Percentiles rank a stretch among this genome's conserved stretches.
These are phyloP conservation scores for Helarctos malayanus DNA, from an alignment of 2,797 vertebrate species.

Conservation along the genomic window DNA sequence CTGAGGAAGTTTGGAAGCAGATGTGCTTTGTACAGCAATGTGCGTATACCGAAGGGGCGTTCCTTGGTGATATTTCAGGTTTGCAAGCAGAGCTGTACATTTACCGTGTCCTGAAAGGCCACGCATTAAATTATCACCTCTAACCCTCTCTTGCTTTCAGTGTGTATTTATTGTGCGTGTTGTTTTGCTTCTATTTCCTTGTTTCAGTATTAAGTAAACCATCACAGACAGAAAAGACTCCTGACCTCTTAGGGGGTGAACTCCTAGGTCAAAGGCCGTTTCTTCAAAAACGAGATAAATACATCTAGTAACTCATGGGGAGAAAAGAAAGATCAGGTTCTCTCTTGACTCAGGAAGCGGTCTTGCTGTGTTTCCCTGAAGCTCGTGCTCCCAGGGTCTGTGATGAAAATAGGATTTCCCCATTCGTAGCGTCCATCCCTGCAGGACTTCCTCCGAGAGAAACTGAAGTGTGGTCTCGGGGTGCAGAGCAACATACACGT, in stretches of 20 bases:
- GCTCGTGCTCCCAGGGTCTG: not conserved
- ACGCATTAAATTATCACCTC: conserved; percentile 39
- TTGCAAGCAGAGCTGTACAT: not conserved
- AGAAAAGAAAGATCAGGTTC: not conserved
- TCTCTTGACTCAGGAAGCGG: not conserved
- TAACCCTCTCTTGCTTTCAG: not conserved
- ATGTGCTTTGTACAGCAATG: no score
- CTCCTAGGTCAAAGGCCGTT: conserved; percentile 49
- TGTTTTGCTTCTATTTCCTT: conserved; percentile 57
- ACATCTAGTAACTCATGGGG: not conserved
- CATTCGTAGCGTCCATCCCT: conserved; percentile 41
- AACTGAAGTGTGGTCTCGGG: conserved; percentile 72
- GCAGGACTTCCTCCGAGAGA: conserved; percentile 74
- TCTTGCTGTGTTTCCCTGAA: not conserved
- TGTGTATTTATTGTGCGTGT: not conserved
- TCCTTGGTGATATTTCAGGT: not conserved
- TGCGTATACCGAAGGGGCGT: no score
- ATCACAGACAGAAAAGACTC: conserved; percentile 43
- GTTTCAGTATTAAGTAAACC: conserved; percentile 68
- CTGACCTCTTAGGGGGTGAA: conserved; percentile 45
- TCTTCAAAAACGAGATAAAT: conserved; percentile 72
- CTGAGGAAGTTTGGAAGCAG: not conserved
- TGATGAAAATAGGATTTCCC: not conserved
- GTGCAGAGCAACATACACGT: conserved; percentile 77
- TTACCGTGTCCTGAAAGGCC: not conserved